Evolutionary conservation across 2,888 invertebrate species (phyloP), one percentile per base, ranked within the genome.

Genomic region (Camponotus fellah): DNA sequence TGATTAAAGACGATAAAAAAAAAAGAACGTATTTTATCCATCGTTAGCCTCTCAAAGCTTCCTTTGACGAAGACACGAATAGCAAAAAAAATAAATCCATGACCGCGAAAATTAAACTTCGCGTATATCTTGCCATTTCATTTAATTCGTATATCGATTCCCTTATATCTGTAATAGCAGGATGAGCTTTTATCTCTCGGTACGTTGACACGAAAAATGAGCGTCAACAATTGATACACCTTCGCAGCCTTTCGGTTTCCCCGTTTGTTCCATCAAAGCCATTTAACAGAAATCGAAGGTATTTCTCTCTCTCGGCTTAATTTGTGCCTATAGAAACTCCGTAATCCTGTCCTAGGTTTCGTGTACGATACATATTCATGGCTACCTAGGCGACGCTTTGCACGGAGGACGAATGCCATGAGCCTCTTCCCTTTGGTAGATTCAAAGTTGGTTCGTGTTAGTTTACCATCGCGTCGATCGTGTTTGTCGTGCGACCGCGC

Each of bases 401-500:
- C 56, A 66, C 77, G 56, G 40, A 34, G 40, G 37, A 37, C 49
- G 17, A 17, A 77, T 40, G 34, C 46, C 69, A 37, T 69, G 46
- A 46, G 9, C 12, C 21, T 37, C 26, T 21, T 32, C 40, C 62
- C 80, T 80, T 80, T 81, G 64, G 32, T 81, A 64, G 74, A 65
- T 65, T 64, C 64, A 56, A 64, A 81, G 81, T 74, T 53, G 49
- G 56, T 81, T 40, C 53, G 56, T 74, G 81, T 71, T 74, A 62
- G 72, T 74, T 64, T 81, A 64, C 37, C 32, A 40, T 74, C 80
- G 37, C 34, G 76, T 76, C 74, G 49, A 32, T 72, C 12, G 62
- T 81, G 72, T 74, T 71, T 81, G 64, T 49, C 79, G 79, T 69
- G 79, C 53, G 81, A 74, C 74, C 74, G 53, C 10, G 60, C 76